These are phyloP conservation scores for Stenolophus ochropezus DNA, from an alignment of 2,888 invertebrate species.

Conservation along the genomic window DNA sequence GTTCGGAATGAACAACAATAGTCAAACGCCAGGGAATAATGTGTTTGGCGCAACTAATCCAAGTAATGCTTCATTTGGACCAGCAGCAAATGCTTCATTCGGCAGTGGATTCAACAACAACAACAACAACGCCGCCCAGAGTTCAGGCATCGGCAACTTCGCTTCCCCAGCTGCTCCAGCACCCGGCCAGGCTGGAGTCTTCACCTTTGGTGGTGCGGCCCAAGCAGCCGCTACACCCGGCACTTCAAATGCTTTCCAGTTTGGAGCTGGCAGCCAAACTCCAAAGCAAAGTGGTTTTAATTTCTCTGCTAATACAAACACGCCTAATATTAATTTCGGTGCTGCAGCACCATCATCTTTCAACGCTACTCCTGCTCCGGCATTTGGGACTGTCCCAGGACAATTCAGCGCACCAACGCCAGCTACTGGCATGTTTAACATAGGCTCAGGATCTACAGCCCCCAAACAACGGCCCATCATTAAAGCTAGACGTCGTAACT, in stretches of 20 bases:
- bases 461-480: slow-evolving; percentile 70
- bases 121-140: slow-evolving; percentile 32
- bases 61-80: slow-evolving; percentile 62
- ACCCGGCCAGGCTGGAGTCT: slow-evolving; percentile 57
- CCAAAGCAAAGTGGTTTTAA: slow-evolving; percentile 68
- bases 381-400: slow-evolving; percentile 62
- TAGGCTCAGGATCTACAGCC: slow-evolving; percentile 73
- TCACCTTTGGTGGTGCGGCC: slow-evolving; percentile 61
- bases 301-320: slow-evolving; percentile 67
- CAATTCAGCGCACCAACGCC: slow-evolving; percentile 58
- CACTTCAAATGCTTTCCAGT: slow-evolving; percentile 59
- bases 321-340: slow-evolving; percentile 66
- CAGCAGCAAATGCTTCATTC: slow-evolving; percentile 60
- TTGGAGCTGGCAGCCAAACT: slow-evolving; percentile 65
- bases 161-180: slow-evolving; percentile 61
- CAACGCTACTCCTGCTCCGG: slow-evolving; percentile 61
- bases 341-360: slow-evolving; percentile 60
- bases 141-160: slow-evolving; percentile 60
- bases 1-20: slow-evolving; percentile 57
- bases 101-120: slow-evolving; percentile 34
- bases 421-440: slow-evolving; percentile 72
- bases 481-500: slow-evolving; percentile 71
- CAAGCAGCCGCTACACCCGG: slow-evolving; percentile 52
- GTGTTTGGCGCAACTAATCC: slow-evolving; percentile 62
- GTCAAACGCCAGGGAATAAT: slow-evolving; percentile 23